Evolutionary conservation across 2,888 invertebrate species (phyloP).

Genomic region (Dione vanillae): DNA sequence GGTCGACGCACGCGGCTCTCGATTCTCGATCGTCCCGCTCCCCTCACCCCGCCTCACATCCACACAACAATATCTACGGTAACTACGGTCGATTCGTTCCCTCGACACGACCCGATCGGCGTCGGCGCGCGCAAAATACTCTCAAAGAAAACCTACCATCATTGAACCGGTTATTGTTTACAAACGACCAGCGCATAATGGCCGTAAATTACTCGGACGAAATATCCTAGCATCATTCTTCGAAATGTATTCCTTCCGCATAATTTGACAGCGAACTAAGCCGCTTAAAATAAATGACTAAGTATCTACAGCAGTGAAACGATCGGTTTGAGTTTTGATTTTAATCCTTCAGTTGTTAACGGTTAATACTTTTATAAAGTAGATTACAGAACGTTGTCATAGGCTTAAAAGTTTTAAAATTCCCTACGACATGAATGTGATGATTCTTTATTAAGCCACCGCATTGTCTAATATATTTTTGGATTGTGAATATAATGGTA

Average conservation of each 20-base stretch:
- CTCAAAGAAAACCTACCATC: conserved; percentile 69
- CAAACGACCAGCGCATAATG: conserved; percentile 70
- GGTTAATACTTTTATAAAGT: conserved; percentile 24
- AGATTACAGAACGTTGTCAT: conserved; percentile 15
- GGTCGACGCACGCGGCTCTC: conserved; percentile 81
- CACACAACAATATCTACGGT: conserved; percentile 53
- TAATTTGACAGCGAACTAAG: conserved; percentile 53
- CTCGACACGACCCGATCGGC: conserved; percentile 55
- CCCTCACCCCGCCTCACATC: conserved; percentile 50
- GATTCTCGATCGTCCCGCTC: conserved; percentile 58
- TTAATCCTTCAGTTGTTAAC: conserved; percentile 25
- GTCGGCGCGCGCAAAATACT: conserved; percentile 68
- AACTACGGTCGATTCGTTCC: conserved; percentile 62
- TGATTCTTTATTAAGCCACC: neutral
- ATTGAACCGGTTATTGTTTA: conserved; percentile 78
- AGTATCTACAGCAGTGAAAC: conserved; percentile 6
- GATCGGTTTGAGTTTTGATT: conserved; percentile 16
- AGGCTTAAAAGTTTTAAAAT: conserved; percentile 12
- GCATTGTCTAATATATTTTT: neutral
- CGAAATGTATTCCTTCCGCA: conserved; percentile 60
- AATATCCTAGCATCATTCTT: conserved; percentile 62
- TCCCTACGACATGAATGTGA: neutral
- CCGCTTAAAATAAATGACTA: conserved; percentile 31
- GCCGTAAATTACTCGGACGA: conserved; percentile 67
- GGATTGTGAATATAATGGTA: neutral